phyloP scores from a whole-genome alignment of 2,113 vertebrate species.

The Lepus europaeus region DNA sequence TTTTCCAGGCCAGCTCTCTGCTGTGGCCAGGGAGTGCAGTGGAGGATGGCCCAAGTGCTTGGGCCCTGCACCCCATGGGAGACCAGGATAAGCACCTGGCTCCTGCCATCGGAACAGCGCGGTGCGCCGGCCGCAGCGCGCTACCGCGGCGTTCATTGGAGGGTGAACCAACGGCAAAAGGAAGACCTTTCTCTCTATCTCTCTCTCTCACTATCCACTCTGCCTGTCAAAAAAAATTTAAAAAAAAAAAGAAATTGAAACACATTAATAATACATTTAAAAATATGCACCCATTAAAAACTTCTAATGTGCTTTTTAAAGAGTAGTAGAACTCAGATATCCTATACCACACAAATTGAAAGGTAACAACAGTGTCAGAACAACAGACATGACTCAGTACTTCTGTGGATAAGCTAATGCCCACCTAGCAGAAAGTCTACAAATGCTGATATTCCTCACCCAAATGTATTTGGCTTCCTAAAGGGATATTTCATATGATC shows the following conservation, averaged over 20 bases:
- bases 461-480: neutral
- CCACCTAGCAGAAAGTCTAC: neutral
- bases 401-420: neutral
- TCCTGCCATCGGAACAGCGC: too few species aligned
- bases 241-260: slow-evolving; percentile 40
- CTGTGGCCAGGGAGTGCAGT: too few species aligned
- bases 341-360: neutral
- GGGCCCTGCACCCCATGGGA: too few species aligned
- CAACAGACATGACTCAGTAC: neutral
- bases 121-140: too few species aligned
- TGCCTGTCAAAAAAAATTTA: too few species aligned
- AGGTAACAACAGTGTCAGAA: slow-evolving; percentile 4
- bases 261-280: slow-evolving; percentile 25
- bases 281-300: slow-evolving; percentile 24
- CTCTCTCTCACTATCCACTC: too few species aligned
- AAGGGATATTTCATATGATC: neutral
- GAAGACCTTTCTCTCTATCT: too few species aligned
- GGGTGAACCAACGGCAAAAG: too few species aligned
- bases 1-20: too few species aligned
- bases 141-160: too few species aligned
- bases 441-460: neutral
- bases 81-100: too few species aligned
- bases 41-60: too few species aligned
- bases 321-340: neutral
- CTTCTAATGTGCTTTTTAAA: slow-evolving; percentile 20